Conservation (phyloP, 2,888 invertebrate genomes). For the Hoplodrina ambigua region DNA sequence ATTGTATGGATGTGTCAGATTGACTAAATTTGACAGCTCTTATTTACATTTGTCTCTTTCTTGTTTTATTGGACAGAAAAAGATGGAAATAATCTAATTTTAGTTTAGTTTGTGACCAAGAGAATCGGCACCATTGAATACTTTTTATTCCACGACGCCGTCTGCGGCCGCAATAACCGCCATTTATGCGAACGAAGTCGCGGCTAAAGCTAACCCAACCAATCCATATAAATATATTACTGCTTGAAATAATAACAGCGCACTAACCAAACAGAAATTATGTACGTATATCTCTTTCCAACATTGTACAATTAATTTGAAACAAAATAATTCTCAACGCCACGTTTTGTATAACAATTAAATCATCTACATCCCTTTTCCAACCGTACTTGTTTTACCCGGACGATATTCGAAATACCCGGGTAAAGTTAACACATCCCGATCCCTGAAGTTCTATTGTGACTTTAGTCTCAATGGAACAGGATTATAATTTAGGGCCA, state of each 20-base stretch:
- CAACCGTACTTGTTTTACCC: constrained; percentile 39
- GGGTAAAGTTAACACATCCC: constrained; percentile 48
- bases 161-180: no score
- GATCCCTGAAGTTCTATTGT: constrained; percentile 55
- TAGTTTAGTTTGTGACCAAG: no score
- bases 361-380: constrained; percentile 28
- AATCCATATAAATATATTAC: constrained; percentile 14
- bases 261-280: constrained; percentile 28
- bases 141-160: no score
- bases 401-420: constrained; percentile 44
- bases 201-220: no score
- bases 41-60: no score
- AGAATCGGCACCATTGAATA: no score
- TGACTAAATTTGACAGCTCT: no score
- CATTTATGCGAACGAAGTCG: no score
- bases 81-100: no score
- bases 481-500: constrained; percentile 68
- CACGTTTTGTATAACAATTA: constrained; percentile 24
- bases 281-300: constrained; percentile 17
- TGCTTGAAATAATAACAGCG: not conserved
- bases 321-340: constrained; percentile 25
- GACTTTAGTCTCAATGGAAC: constrained; percentile 58
- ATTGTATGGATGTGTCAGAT: no score
- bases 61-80: no score
- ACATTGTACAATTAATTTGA: constrained; percentile 37